Evolutionary conservation across 2,888 invertebrate species (phyloP).

Genomic region (Amphipyra berbera): DNA sequence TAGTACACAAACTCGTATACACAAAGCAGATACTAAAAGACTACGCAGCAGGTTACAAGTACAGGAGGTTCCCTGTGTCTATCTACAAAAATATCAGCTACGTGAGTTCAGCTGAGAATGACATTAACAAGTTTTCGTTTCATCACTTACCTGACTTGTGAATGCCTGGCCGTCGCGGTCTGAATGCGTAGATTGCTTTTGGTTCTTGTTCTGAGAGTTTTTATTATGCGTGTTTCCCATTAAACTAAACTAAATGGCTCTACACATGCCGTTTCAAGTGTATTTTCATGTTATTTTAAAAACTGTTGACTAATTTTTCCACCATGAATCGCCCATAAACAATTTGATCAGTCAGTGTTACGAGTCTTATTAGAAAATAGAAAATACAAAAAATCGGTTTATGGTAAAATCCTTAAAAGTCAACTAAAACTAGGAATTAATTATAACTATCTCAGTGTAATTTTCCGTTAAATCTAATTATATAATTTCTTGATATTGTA

Average conservation of each 20-base stretch:
- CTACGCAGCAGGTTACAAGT: constrained; percentile 68
- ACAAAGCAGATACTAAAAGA: constrained; percentile 62
- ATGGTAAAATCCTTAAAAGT: constrained; percentile 1
- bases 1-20: constrained; percentile 26
- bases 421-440: too few species aligned
- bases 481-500: too few species aligned
- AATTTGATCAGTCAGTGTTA: constrained; percentile 32
- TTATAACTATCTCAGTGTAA: too few species aligned
- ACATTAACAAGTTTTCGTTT: constrained; percentile 88
- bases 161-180: constrained; percentile 82
- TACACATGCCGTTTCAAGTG: constrained; percentile 54
- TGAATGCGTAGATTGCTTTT: constrained; percentile 74
- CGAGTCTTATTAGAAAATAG: constrained; percentile 17
- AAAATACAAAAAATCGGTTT: constrained; percentile 4
- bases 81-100: constrained; percentile 76
- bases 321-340: constrained; percentile 74
- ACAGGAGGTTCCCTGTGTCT: constrained; percentile 62
- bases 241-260: constrained; percentile 70
- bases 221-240: constrained; percentile 87
- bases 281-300: constrained; percentile 60
- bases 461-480: too few species aligned
- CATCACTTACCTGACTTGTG: constrained; percentile 85
- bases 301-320: constrained; percentile 67
- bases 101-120: constrained; percentile 88
- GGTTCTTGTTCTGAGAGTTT: constrained; percentile 72